Evolutionary conservation across 37 sponge, comb jelly and placozoan genomes (phyloP).

Genomic region (Spongilla lacustris): DNA sequence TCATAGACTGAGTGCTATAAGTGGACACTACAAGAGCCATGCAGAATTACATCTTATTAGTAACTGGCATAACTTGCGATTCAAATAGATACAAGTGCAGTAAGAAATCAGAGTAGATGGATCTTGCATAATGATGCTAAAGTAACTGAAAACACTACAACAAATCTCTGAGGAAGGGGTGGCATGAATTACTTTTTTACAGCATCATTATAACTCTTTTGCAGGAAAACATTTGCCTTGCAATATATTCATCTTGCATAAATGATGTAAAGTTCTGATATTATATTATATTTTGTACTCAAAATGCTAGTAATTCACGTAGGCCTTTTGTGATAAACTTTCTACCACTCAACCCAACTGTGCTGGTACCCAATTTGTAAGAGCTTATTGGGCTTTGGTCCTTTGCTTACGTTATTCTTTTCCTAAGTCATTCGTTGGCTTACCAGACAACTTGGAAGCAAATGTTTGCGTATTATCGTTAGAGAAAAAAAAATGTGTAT

Average conservation of each 20-base stretch:
- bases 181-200: not conserved
- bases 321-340: not conserved
- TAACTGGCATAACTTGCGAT: not conserved
- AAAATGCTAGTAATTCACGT: not conserved
- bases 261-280: not conserved
- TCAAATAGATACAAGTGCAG: not conserved
- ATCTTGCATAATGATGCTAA: not conserved
- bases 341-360: not conserved
- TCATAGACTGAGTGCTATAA: not conserved
- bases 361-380: not conserved
- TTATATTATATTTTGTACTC: not conserved
- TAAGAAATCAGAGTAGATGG: not conserved
- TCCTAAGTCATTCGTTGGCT: too few species aligned
- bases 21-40: not conserved
- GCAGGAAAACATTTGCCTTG: not conserved
- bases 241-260: not conserved
- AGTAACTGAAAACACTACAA: not conserved
- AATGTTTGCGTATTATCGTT: too few species aligned
- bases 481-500: too few species aligned
- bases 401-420: too few species aligned
- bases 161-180: not conserved
- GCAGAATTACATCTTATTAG: not conserved
- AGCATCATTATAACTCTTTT: not conserved
- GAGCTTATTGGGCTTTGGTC: not conserved
- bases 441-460: too few species aligned